Evolutionary conservation across 2,888 invertebrate genomes (phyloP).

Genomic region (Volucella inflata): DNA sequence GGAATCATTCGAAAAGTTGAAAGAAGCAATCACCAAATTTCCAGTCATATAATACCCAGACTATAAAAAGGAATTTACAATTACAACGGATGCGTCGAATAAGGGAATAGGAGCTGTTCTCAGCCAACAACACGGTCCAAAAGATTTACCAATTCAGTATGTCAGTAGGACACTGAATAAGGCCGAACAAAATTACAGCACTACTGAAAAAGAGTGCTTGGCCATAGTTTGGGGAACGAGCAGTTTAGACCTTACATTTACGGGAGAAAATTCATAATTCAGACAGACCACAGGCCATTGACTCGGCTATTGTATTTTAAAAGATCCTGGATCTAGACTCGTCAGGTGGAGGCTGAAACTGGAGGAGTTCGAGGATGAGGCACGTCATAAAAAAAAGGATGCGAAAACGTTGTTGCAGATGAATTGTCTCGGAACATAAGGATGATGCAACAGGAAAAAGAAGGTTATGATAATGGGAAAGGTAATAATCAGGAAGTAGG

Average conservation of each 20-base stretch:
- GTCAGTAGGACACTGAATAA: slow-evolving; percentile 76
- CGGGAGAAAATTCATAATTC: too few species aligned
- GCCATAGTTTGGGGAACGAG: slow-evolving; percentile 78
- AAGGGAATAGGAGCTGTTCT: too few species aligned
- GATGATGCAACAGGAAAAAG: slow-evolving; percentile 10
- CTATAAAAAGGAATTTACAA: too few species aligned
- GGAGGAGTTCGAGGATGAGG: slow-evolving; percentile 77
- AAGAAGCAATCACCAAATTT: too few species aligned
- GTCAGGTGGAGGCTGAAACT: neutral
- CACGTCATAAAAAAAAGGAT: slow-evolving; percentile 73
- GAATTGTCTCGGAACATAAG: slow-evolving; percentile 53
- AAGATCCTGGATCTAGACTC: neutral
- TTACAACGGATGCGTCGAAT: too few species aligned
- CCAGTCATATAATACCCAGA: too few species aligned
- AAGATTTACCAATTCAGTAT: too few species aligned
- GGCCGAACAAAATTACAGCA: too few species aligned
- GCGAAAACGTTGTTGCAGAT: slow-evolving; percentile 58
- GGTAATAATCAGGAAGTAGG: neutral
- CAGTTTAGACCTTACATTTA: too few species aligned
- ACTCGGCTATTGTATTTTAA: neutral
- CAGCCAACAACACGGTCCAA: too few species aligned
- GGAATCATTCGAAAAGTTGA: too few species aligned
- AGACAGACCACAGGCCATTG: too few species aligned
- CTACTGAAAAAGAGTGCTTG: slow-evolving; percentile 79
- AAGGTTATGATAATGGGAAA: slow-evolving; percentile 3